A percentile compares a stretch with the other conserved stretches of the same genome.
Conservation (phyloP, 2,888 invertebrate species). For the Amiota communis region DNA sequence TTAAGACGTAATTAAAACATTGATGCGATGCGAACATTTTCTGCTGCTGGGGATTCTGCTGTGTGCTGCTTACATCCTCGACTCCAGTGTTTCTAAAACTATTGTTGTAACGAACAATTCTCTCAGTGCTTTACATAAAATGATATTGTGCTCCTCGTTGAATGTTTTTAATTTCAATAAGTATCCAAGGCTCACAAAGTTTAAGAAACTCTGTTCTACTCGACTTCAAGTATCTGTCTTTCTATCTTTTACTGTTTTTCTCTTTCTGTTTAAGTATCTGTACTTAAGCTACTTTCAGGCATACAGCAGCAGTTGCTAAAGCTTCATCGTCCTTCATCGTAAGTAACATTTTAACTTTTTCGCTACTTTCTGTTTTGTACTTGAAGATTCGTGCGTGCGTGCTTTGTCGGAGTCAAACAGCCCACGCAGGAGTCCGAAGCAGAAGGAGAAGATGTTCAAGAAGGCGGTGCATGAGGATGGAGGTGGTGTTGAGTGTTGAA, state of each 20-base stretch:
- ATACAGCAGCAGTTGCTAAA: neutral
- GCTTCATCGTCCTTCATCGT: constrained; percentile 1
- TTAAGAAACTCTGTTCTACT: constrained; percentile 3
- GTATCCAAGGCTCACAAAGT: neutral
- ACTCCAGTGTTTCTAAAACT: too few relatives aligned
- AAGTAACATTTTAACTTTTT: constrained; percentile 10
- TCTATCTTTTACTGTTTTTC: neutral
- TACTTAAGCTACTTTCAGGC: neutral
- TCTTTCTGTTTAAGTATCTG: neutral
- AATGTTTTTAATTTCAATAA: too few relatives aligned
- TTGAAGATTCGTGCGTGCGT: neutral
- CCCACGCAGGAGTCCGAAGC: neutral
- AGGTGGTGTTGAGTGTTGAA: neutral
- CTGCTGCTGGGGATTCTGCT: neutral
- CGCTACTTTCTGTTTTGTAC: constrained; percentile 9
- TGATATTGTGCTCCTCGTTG: too few relatives aligned
- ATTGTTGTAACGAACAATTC: too few relatives aligned
- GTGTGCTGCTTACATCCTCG: too few relatives aligned
- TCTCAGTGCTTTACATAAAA: too few relatives aligned
- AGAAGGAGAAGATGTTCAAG: neutral
- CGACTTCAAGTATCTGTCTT: neutral
- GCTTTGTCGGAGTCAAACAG: constrained; percentile 4
- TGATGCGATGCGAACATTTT: constrained; percentile 34
- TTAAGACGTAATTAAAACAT: constrained; percentile 67
- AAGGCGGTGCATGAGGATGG: neutral